phyloP scores from a whole-genome alignment of 2,113 vertebrate species.

The Chamaetylas fuelleborni region DNA sequence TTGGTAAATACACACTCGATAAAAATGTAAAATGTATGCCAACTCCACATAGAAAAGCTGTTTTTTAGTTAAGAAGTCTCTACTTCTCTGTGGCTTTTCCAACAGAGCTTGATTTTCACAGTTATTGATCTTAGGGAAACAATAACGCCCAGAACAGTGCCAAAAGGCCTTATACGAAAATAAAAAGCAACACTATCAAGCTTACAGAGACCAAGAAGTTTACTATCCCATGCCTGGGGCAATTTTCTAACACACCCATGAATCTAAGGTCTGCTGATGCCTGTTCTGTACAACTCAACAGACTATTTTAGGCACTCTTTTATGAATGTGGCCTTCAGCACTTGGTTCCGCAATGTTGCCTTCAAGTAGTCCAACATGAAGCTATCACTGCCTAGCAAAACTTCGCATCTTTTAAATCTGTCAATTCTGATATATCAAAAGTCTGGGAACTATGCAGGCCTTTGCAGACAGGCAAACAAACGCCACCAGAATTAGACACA shows the following conservation, averaged over 20 bases:
- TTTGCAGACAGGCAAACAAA: neutral
- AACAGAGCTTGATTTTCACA: neutral
- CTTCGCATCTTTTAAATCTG: neutral
- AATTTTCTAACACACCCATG: neutral
- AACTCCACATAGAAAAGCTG: slow-evolving; percentile 41
- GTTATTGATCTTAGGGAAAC: neutral
- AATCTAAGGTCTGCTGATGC: neutral
- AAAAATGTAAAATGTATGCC: slow-evolving; percentile 59
- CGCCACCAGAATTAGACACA: neutral
- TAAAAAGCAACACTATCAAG: neutral
- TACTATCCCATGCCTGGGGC: neutral
- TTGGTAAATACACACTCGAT: slow-evolving; percentile 70
- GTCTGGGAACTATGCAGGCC: neutral
- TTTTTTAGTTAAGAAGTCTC: neutral
- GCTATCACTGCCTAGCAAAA: neutral
- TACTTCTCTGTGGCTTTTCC: neutral
- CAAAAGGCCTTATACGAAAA: neutral
- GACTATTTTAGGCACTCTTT: neutral
- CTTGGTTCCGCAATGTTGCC: neutral
- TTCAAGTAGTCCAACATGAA: neutral
- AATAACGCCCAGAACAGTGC: neutral
- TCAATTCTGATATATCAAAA: neutral
- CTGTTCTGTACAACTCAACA: neutral
- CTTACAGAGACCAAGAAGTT: neutral
- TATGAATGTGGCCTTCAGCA: neutral